Evolutionary conservation across 2,113 vertebrate species (phyloP), one percentile per base, ranked within the genome.

Genomic region (Centrocercus urophasianus): DNA sequence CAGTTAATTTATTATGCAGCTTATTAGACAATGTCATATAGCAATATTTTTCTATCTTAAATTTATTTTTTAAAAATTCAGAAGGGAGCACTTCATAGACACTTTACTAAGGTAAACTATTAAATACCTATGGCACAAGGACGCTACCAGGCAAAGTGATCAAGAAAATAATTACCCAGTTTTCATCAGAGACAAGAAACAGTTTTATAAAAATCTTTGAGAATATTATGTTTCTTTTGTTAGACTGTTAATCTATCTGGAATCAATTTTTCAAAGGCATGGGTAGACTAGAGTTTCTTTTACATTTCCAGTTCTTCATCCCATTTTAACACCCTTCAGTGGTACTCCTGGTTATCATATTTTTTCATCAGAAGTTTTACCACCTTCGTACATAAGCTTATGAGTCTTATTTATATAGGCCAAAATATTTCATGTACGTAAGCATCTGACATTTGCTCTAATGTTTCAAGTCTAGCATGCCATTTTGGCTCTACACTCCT

Each of bases 1-100:
- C 96, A 94, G 93, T 84, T 96, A 96, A 96, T 96, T 97, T 96
- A 97, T 97, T 96, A 97, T 91, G 61, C 34, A 67, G 67, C 92
- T 92, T 91, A 97, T 95, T 96, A 95, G 96, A 96, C 83, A 94
- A 95, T 65, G 85, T 50, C 83, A 89, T 47, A 93, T 5, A 92
- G 88, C 76, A 86, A 79, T 81, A 56, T 50, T 94, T 93, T 97
- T 93, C 89, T 82, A 78, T 83, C 93, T 90, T 54, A 57, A 89
- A 89, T 92, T 83, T 83, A 83, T 85, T 67, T 70, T 40, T n/a
- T 93, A 90, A 75, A 93, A 65, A 74, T 24, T 73, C 56, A 72
- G 11, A 13, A 63, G 65, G 27, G 79, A 80, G 65, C 43, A 57
- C 28, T 88, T 83, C 67, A 81, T 17, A 78, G 45, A 43, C 16